A percentile compares a stretch with the other conserved stretches of the same genome.
Evolutionary conservation across 2,113 vertebrate species (phyloP).

Genomic region (Cheirogaleus medius): DNA sequence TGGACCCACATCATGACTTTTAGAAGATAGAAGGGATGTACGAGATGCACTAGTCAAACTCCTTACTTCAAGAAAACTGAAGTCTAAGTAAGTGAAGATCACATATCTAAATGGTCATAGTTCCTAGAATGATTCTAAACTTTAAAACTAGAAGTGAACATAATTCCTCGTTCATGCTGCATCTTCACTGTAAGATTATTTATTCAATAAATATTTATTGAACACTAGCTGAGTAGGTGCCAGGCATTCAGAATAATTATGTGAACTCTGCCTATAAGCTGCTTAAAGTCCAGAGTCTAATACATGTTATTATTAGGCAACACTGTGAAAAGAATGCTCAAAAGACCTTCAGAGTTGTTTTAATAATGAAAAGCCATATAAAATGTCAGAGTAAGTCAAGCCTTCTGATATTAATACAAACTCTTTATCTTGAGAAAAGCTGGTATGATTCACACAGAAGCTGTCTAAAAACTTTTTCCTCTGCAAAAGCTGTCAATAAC

Average conservation of each 20-base stretch:
- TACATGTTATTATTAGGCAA: background rate
- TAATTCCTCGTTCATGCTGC: background rate
- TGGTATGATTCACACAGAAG: slow-evolving; percentile 5
- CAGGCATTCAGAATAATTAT: background rate
- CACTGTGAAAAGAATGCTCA: background rate
- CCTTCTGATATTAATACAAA: background rate
- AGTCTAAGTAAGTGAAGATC: background rate
- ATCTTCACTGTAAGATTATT: background rate
- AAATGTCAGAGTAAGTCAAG: background rate
- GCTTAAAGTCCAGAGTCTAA: background rate
- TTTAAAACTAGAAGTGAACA: background rate
- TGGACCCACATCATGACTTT: background rate
- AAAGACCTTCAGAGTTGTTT: background rate
- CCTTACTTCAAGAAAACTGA: background rate
- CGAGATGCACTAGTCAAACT: background rate
- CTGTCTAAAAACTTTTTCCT: background rate
- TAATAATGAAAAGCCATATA: slow-evolving; percentile 1
- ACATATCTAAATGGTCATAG: background rate
- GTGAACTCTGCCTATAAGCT: background rate
- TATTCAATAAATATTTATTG: background rate
- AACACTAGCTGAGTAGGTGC: background rate
- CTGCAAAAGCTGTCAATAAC: background rate
- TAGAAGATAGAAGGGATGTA: background rate
- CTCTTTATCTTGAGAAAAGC: background rate
- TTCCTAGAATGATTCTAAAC: background rate